Conservation (phyloP, 2,888 invertebrate genomes). For the Heliconius erato region DNA sequence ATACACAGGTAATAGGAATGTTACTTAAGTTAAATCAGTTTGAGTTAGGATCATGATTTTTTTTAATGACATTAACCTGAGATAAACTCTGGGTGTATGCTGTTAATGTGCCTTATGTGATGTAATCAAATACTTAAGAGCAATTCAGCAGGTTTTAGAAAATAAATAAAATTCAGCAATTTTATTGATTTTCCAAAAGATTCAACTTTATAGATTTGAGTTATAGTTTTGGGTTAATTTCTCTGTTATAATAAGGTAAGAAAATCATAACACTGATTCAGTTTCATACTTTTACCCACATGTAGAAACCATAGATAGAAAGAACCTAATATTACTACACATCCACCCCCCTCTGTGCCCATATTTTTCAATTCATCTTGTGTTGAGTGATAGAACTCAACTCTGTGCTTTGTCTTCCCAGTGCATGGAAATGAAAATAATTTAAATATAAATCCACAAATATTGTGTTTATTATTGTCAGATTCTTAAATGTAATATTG, state of each 20-base stretch:
- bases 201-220: too few species aligned
- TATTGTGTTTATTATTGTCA: too few species aligned
- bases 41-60: too few species aligned
- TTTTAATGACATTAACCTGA: constrained; percentile 10
- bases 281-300: not conserved
- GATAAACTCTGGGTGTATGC: not conserved
- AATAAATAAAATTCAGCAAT: too few species aligned
- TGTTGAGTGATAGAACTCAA: not conserved
- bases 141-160: too few species aligned
- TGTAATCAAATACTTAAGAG: not conserved
- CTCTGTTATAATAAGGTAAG: too few species aligned
- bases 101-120: not conserved
- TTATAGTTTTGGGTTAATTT: too few species aligned
- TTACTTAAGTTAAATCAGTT: not conserved
- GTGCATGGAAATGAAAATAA: not conserved
- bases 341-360: not conserved
- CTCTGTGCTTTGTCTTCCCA: not conserved
- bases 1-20: constrained; percentile 87
- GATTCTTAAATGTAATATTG: not conserved
- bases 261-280: not conserved
- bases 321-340: too few species aligned
- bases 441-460: not conserved
- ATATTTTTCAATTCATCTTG: not conserved
- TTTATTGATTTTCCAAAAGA: too few species aligned
- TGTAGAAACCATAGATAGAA: not conserved